Conservation (phyloP, 2,888 invertebrate genomes). For the Himalopsyche anomala region DNA sequence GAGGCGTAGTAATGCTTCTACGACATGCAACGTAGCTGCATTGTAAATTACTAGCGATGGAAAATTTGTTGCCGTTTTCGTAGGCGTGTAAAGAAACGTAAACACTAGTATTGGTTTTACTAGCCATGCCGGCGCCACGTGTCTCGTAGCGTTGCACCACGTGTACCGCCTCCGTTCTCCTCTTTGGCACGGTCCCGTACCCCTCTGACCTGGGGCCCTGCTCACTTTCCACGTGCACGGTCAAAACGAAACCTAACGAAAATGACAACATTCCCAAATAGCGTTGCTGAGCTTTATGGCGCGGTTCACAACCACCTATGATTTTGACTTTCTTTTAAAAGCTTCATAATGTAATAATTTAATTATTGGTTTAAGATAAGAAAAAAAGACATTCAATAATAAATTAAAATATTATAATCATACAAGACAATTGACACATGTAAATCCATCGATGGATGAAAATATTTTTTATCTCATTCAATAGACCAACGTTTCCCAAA, state of each 20-base stretch:
- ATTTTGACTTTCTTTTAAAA: no score
- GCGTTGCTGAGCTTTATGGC: background rate
- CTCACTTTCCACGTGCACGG: constrained; percentile 39
- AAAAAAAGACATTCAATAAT: no score
- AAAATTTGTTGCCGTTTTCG: constrained; percentile 10
- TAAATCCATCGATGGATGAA: no score
- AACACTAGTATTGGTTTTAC: constrained; percentile 45
- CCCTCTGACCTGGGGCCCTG: constrained; percentile 7
- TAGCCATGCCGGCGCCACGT: constrained; percentile 46
- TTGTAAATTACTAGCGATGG: constrained; percentile 18
- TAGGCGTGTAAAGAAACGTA: constrained; percentile 34
- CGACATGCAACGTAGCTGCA: constrained; percentile 10
- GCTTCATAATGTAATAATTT: no score
- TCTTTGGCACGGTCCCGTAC: constrained; percentile 14
- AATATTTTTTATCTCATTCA: no score
- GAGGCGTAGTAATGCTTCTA: background rate
- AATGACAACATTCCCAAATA: background rate
- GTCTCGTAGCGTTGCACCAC: constrained; percentile 46
- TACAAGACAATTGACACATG: no score
- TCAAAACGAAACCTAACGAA: constrained; percentile 21
- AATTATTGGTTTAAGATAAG: no score
- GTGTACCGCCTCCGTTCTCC: constrained; percentile 35
- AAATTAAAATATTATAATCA: no score
- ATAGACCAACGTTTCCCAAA: no score
- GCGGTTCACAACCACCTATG: background rate